phyloP scores from a whole-genome alignment of 2,113 vertebrate species.

The Pollimyrus isidori region DNA sequence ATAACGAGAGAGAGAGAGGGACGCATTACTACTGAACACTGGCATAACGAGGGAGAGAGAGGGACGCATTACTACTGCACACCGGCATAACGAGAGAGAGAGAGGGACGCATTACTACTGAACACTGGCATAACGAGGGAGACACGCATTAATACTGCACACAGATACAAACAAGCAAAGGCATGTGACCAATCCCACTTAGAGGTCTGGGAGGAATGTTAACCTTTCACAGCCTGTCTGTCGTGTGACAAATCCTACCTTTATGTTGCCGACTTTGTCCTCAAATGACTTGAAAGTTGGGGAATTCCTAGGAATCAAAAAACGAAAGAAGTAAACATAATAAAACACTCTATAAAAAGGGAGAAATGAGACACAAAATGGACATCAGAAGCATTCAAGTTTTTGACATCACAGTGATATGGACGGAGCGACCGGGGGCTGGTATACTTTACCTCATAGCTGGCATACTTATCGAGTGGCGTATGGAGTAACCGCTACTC shows the following conservation, averaged over 20 bases:
- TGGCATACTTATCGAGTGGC: conserved; percentile 98
- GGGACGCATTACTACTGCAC: conserved; percentile 51
- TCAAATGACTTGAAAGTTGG: conserved; percentile 95
- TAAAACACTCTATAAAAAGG: not conserved
- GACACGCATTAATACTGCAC: not conserved
- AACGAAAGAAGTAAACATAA: not conserved
- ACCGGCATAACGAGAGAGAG: too few relatives aligned
- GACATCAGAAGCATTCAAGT: not conserved
- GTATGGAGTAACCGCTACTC: conserved; percentile 94
- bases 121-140: not conserved
- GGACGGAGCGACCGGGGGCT: not conserved
- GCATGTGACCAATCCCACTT: not conserved
- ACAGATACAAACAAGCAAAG: not conserved
- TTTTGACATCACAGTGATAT: not conserved
- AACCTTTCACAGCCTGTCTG: not conserved
- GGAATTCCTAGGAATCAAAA: conserved; percentile 71
- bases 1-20: not conserved
- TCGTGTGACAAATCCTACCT: conserved; percentile 56
- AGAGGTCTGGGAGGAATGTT: not conserved
- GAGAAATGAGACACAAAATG: not conserved
- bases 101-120: conserved; percentile 60
- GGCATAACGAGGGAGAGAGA: not conserved
- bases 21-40: conserved; percentile 52
- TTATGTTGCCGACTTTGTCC: conserved; percentile 86
- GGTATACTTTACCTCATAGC: conserved; percentile 92